Conservation (phyloP, 2,113 vertebrate genomes). For the Solea senegalensis region DNA sequence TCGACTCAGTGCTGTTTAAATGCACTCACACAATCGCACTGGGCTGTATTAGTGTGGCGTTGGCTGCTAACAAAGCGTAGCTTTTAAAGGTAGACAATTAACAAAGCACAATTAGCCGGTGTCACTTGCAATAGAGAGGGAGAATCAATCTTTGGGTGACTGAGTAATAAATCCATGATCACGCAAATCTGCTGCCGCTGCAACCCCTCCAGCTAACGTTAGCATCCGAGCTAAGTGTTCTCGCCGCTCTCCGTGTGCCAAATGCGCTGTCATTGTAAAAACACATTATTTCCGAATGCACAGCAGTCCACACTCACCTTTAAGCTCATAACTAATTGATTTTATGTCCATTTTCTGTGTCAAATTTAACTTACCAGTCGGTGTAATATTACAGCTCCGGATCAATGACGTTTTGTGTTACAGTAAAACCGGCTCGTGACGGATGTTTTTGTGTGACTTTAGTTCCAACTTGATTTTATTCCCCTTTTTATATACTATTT, state of each 20-base stretch:
- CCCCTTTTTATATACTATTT: not conserved
- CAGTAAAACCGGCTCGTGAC: constrained; percentile 35
- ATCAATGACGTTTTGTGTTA: constrained; percentile 52
- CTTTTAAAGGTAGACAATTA: not conserved
- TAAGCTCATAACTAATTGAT: rapidly evolving
- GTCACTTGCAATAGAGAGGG: rapidly evolving
- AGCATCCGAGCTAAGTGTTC: constrained; percentile 8
- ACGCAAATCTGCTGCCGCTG: not conserved
- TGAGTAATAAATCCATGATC: not conserved
- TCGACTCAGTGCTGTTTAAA: too few relatives aligned
- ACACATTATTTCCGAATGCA: not conserved
- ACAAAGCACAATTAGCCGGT: rapidly evolving
- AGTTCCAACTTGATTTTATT: constrained; percentile 44
- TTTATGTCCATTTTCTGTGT: not conserved
- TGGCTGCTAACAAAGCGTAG: not conserved
- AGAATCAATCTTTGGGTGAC: not conserved
- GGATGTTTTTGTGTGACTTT: not conserved
- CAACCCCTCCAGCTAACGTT: constrained; percentile 25
- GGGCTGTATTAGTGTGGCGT: not conserved
- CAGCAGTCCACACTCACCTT: rapidly evolving
- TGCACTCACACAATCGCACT: too few relatives aligned
- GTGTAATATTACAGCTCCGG: constrained; percentile 5
- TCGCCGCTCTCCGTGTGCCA: not conserved
- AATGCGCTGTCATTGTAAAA: not conserved
- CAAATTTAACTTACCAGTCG: constrained; percentile 43